Evolutionary conservation across 2,888 invertebrate genomes (phyloP), one percentile per base, ranked within the genome.

Genomic region (Limenitis arthemis): DNA sequence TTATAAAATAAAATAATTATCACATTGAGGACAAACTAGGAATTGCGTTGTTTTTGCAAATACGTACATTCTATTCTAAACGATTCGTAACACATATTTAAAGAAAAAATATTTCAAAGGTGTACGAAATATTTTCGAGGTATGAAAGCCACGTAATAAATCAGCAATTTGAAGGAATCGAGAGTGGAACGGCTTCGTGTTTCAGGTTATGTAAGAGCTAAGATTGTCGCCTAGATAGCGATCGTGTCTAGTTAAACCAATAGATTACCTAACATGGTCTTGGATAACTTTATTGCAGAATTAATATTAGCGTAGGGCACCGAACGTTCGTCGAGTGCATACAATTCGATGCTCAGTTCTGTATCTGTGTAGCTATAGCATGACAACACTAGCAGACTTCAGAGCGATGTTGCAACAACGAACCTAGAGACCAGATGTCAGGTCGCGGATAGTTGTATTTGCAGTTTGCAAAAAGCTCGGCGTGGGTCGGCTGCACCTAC

Each of bases 401-500:
- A 20, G 20, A 4, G 44, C 32, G 31, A 28, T 54, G 56, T 56
- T 51, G 56, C 52, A 53, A 54, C 36, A 54, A 43, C 50, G 30
- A 42, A 60, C 55, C 64, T 58, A 63, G 66, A 69, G 66, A 67
- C 54, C 67, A 63, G 69, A 59, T 57, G 60, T 53, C 67, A 68
- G 69, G 67, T 70, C 71, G 68, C 67, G 62, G 66, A 67, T 70
- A 70, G 72, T 65, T 62, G 66, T 65, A 66, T 69, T 69, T 68
- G 69, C 67, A 63, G 67, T 70, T 68, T 72, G 76, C 82, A 79
- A 84, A 82, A 84, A 84, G 82, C 83, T 78, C 72, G 44, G 75
- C 75, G 86, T 86, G 78, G 86, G 85, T 66, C 72, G 81, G 75
- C 77, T 82, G 85, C 85, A 84, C 82, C 84, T 84, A 85, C 83